These are phyloP conservation scores for Camelus bactrianus DNA, from an alignment of 2,113 vertebrate genomes.

Conservation along the genomic window DNA sequence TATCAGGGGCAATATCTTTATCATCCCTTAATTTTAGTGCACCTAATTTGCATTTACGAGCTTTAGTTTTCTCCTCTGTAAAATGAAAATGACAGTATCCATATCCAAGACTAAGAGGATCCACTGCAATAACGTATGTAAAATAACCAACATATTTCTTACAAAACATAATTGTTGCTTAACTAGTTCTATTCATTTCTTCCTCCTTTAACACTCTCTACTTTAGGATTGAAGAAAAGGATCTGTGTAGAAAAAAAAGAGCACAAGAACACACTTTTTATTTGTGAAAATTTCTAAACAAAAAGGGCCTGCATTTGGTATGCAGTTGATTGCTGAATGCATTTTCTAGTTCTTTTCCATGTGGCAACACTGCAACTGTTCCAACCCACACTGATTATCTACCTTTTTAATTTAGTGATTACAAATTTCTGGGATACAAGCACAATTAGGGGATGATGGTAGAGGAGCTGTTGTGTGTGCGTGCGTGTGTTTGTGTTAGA, in stretches of 20 bases:
- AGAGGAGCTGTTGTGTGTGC: background rate
- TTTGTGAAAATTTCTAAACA: background rate
- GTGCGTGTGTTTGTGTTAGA: background rate
- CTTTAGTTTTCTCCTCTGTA: background rate
- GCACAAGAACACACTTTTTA: background rate
- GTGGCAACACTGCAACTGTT: background rate
- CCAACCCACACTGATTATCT: background rate
- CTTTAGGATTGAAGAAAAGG: background rate
- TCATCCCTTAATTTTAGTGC: background rate
- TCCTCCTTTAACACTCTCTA: background rate
- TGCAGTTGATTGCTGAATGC: background rate
- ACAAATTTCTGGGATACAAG: background rate
- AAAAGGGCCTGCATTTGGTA: background rate
- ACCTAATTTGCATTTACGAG: background rate
- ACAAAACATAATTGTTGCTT: background rate
- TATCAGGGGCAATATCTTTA: background rate
- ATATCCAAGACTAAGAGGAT: background rate
- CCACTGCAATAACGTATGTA: background rate
- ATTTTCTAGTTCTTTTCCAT: background rate
- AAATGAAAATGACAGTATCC: background rate
- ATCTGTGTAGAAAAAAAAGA: background rate
- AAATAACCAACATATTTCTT: background rate
- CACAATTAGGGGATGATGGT: background rate
- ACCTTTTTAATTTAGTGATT: background rate
- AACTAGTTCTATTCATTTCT: background rate